Percentiles rank a stretch among this genome's conserved stretches.
phyloP scores from a whole-genome alignment of 2,888 invertebrate species.

The Eristalis tenax region DNA sequence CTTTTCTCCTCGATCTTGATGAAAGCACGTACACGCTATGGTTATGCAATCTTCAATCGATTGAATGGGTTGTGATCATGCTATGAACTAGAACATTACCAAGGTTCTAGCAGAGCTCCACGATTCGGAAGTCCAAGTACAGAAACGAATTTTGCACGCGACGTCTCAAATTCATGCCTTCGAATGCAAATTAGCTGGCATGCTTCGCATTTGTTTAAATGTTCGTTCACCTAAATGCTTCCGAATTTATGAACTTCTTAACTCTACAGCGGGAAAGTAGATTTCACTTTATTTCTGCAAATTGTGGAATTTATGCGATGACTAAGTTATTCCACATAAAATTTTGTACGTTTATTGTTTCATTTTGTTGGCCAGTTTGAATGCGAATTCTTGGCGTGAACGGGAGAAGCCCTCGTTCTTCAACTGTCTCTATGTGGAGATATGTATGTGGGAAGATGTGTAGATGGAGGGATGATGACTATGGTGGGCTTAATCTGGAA shows the following conservation, averaged over 20 bases:
- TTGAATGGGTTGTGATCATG: neutral
- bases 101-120: neutral
- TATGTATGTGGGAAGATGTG: too few species aligned
- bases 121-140: neutral
- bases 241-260: neutral
- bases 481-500: too few species aligned
- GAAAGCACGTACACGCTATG: neutral
- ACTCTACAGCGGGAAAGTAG: neutral
- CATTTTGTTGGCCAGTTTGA: neutral
- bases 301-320: neutral
- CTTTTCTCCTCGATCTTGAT: neutral
- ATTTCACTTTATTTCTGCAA: neutral
- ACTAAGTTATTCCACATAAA: neutral
- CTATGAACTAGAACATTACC: neutral
- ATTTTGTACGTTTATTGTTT: neutral
- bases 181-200: conserved; percentile 5
- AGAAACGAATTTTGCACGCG: neutral
- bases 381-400: too few species aligned
- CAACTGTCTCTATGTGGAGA: too few species aligned
- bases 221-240: neutral
- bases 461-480: too few species aligned
- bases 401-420: too few species aligned
- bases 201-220: neutral
- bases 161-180: conserved; percentile 1
- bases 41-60: neutral